phyloP scores from a whole-genome alignment of 64 coral and sea anemone genomes.

The Porites lutea region DNA sequence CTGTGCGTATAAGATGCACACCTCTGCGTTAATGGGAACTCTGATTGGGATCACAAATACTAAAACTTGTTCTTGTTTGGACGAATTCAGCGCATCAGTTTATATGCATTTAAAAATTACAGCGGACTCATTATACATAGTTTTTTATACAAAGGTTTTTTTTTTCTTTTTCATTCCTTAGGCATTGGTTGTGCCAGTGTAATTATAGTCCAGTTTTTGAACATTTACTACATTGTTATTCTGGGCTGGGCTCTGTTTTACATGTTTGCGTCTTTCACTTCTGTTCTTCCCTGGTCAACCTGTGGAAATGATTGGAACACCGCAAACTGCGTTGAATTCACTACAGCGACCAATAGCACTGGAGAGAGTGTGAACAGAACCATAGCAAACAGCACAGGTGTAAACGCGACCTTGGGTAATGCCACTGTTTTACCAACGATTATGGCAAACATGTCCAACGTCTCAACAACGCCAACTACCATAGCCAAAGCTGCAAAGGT shows the following conservation, averaged over 20 bases:
- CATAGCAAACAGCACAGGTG: not conserved
- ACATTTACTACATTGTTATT: conserved; percentile 72
- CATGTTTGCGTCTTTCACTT: conserved; percentile 57
- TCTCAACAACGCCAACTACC: conserved; percentile 4
- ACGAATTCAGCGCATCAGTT: too few species aligned
- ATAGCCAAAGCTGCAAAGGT: not conserved
- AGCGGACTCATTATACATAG: too few species aligned
- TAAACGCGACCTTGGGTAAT: not conserved
- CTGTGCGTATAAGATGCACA: not conserved
- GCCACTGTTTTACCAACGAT: not conserved
- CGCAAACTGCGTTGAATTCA: conserved; percentile 17
- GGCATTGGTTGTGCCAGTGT: conserved; percentile 55
- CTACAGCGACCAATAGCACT: too few species aligned
- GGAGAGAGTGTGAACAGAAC: not conserved
- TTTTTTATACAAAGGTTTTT: not conserved
- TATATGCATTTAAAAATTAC: too few species aligned
- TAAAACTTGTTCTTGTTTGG: too few species aligned
- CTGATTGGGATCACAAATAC: too few species aligned
- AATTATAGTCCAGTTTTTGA: conserved; percentile 33
- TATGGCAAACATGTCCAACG: not conserved
- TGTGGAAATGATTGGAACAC: conserved; percentile 78
- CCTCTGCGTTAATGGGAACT: conserved; percentile 2
- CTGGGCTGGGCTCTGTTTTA: conserved; percentile 61
- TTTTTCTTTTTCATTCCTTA: not conserved
- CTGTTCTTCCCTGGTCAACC: conserved; percentile 40